phyloP scores from a whole-genome alignment of 2,113 vertebrate species.

The Heterochromis multidens region DNA sequence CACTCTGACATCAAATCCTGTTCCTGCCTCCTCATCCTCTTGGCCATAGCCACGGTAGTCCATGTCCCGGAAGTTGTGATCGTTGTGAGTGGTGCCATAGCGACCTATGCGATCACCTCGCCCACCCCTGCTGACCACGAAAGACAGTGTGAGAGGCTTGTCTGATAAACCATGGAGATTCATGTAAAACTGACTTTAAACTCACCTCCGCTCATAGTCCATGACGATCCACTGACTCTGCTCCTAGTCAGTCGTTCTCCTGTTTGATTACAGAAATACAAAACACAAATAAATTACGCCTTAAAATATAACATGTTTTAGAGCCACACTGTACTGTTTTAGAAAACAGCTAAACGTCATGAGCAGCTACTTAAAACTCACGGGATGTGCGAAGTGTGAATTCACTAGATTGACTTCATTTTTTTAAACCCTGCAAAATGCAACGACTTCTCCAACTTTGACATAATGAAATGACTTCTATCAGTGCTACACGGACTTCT shows the following conservation, averaged over 20 bases:
- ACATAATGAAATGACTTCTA: background rate
- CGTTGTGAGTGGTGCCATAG: slow-evolving; percentile 77
- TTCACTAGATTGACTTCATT: background rate
- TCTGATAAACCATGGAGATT: background rate
- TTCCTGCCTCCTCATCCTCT: slow-evolving; percentile 59
- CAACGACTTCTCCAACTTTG: slow-evolving; percentile 2
- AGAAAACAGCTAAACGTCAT: background rate
- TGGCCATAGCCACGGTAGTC: slow-evolving; percentile 78
- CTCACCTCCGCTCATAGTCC: slow-evolving; percentile 76
- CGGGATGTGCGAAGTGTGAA: background rate
- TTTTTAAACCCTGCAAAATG: background rate
- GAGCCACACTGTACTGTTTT: background rate
- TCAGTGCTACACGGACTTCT: background rate
- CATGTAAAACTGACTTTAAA: background rate
- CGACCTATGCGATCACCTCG: slow-evolving; percentile 85
- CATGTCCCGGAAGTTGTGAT: slow-evolving; percentile 87
- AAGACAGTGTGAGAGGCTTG: background rate
- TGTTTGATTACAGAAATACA: background rate
- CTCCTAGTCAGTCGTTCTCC: background rate
- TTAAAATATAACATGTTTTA: background rate
- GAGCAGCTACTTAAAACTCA: background rate
- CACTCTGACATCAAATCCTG: slow-evolving; percentile 57
- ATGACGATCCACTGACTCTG: slow-evolving; percentile 31
- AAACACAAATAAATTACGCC: background rate
- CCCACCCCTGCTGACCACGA: slow-evolving; percentile 73